Conservation (phyloP, 2,797 vertebrate species). For the Selene dorsalis region DNA sequence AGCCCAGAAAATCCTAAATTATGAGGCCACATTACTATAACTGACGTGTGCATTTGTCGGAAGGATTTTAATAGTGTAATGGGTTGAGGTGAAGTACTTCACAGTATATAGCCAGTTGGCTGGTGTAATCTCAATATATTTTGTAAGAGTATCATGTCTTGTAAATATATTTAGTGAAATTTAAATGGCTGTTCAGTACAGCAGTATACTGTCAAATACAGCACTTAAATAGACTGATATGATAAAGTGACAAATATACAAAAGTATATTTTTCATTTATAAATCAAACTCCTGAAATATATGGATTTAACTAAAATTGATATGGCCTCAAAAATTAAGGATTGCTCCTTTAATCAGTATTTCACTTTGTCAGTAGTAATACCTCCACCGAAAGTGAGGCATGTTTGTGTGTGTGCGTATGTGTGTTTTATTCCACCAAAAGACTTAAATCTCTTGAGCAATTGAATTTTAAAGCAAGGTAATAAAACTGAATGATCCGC, state of each 20-base stretch:
- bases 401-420: conserved; percentile 17
- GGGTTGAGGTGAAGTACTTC: neutral
- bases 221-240: neutral
- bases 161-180: neutral
- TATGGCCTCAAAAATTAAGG: conserved; percentile 18
- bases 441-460: conserved; percentile 62
- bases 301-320: conserved; percentile 25
- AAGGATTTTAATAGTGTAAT: neutral
- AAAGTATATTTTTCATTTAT: neutral
- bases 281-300: conserved; percentile 10
- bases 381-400: conserved; percentile 9
- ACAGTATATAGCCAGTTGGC: neutral
- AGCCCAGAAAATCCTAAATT: neutral
- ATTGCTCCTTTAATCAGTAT: conserved; percentile 37
- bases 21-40: neutral
- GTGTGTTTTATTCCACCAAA: conserved; percentile 51
- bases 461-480: conserved; percentile 72
- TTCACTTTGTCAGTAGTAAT: conserved; percentile 34
- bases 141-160: neutral
- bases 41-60: neutral
- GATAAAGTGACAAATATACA: neutral
- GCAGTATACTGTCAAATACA: neutral
- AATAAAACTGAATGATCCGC: conserved; percentile 74
- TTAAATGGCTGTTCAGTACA: neutral
- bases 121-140: no score